Evolutionary conservation across 2,888 invertebrate species (phyloP).

Genomic region (Subacronicta megacephala): DNA sequence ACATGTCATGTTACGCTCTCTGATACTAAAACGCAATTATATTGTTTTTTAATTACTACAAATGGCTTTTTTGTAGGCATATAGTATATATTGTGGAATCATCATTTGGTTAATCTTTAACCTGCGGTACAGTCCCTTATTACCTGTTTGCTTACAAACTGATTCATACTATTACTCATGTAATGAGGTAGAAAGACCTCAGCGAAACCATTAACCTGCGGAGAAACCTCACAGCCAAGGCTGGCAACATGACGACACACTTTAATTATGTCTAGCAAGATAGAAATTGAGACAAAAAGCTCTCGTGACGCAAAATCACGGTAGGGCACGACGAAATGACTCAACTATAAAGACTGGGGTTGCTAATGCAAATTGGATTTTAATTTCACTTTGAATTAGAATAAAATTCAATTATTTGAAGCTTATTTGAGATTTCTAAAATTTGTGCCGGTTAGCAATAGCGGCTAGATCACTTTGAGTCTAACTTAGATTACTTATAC

Average conservation of each 20-base stretch:
- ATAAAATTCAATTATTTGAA: background rate
- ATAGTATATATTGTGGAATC: background rate
- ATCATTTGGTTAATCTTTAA: background rate
- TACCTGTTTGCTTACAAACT: background rate
- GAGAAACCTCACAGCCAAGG: slow-evolving; percentile 66
- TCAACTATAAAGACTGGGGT: slow-evolving; percentile 19
- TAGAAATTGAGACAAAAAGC: slow-evolving; percentile 64
- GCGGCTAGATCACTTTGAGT: background rate
- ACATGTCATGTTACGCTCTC: no score
- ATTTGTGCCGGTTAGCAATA: background rate
- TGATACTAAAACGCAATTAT: no score
- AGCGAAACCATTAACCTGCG: slow-evolving; percentile 56
- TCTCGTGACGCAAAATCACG: slow-evolving; percentile 49
- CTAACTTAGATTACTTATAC: no score
- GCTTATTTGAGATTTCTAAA: background rate
- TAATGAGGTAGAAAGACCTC: slow-evolving; percentile 26
- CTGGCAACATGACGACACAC: slow-evolving; percentile 63
- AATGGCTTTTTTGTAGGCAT: background rate
- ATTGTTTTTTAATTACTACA: no score
- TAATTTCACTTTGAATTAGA: background rate
- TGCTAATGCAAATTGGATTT: slow-evolving; percentile 9
- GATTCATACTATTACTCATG: slow-evolving; percentile 15
- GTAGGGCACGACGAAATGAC: slow-evolving; percentile 24
- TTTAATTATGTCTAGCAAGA: slow-evolving; percentile 60
- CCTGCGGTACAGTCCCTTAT: slow-evolving; percentile 27